Evolutionary conservation across 2,113 vertebrate genomes (phyloP).

Genomic region (Alligator mississippiensis): DNA sequence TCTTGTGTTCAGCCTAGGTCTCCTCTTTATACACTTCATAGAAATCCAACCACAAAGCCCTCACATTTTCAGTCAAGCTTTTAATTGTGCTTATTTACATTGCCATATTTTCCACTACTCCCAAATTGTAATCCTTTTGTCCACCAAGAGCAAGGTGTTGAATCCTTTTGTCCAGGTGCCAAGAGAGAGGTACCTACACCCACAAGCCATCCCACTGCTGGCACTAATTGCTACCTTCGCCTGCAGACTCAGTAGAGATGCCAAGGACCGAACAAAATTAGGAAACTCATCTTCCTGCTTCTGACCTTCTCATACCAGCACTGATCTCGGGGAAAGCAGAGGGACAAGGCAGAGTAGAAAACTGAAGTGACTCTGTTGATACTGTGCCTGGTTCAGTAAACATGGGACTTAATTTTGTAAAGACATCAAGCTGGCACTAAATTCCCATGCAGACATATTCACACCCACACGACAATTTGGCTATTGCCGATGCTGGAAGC

Average conservation of each 20-base stretch:
- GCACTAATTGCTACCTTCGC: not conserved
- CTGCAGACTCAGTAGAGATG: not conserved
- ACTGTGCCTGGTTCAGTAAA: not conserved
- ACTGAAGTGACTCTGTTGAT: not conserved
- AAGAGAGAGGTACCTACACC: not conserved
- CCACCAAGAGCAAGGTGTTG: not conserved
- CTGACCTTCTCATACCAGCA: not conserved
- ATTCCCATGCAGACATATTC: not conserved
- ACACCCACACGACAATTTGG: not conserved
- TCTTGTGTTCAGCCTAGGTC: not conserved
- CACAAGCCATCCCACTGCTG: not conserved
- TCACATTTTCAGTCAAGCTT: not conserved
- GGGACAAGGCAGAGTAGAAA: not conserved
- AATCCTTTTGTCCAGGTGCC: not conserved
- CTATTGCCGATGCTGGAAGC: not conserved
- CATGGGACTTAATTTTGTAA: not conserved
- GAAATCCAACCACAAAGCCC: not conserved
- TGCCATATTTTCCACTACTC: conserved; percentile 13
- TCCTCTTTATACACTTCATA: not conserved
- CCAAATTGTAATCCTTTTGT: not conserved
- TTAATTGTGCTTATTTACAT: conserved; percentile 12
- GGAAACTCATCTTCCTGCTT: not conserved
- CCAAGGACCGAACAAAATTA: not conserved
- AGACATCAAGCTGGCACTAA: not conserved
- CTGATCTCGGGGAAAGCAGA: not conserved